Percentiles rank a stretch among this genome's conserved stretches.
Conservation (phyloP, 2,888 invertebrate species). For the Lydus trimaculatus region DNA sequence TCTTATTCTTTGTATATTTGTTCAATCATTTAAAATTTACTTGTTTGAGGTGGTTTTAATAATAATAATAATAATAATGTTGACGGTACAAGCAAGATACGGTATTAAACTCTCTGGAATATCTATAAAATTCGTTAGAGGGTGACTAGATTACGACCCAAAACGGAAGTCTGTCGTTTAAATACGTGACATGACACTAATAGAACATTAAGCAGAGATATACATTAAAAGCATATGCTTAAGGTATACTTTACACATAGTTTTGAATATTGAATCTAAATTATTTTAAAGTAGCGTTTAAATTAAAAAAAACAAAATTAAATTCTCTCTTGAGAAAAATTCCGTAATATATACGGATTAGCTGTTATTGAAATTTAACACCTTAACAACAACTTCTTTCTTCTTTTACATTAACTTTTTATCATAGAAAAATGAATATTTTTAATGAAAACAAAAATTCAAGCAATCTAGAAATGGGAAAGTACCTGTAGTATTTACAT, state of each 20-base stretch:
- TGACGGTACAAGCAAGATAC: neutral
- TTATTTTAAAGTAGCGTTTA: slow-evolving; percentile 19
- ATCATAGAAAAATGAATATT: neutral
- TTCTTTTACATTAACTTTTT: neutral
- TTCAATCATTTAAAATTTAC: neutral
- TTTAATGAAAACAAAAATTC: too few species aligned
- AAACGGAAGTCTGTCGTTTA: slow-evolving; percentile 27
- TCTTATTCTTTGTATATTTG: neutral
- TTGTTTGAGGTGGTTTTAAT: neutral
- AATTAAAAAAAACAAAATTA: neutral
- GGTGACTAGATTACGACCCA: neutral
- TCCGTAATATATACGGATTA: neutral
- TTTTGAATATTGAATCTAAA: slow-evolving; percentile 37
- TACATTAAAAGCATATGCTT: slow-evolving; percentile 39
- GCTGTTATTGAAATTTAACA: neutral
- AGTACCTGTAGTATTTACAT: too few species aligned
- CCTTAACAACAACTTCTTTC: neutral
- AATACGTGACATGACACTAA: slow-evolving; percentile 39
- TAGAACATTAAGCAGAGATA: slow-evolving; percentile 36
- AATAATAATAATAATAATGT: neutral
- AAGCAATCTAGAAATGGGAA: too few species aligned
- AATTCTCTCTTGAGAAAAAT: too few species aligned
- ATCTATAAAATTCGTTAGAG: slow-evolving; percentile 10
- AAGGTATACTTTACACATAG: slow-evolving; percentile 18
- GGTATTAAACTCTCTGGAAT: neutral